A percentile compares a stretch with the other conserved stretches of the same genome.
phyloP scores from a whole-genome alignment of 2,888 invertebrate species.

The Diachrysia chrysitis region DNA sequence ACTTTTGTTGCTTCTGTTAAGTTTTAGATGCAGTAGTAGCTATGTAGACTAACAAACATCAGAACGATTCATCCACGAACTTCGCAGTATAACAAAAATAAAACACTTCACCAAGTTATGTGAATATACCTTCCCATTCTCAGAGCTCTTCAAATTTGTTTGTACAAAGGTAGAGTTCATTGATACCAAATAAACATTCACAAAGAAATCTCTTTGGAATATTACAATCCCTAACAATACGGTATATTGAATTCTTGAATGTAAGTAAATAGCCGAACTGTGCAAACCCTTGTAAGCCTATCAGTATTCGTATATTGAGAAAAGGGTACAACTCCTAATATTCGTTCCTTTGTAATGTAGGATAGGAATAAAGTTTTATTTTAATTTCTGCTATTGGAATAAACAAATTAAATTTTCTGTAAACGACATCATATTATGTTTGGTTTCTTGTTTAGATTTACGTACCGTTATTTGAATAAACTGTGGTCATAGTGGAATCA shows the following conservation, averaged over 20 bases:
- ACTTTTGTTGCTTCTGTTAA: no score
- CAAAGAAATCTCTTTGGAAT: conserved; percentile 30
- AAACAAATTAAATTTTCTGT: conserved; percentile 24
- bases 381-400: conserved; percentile 31
- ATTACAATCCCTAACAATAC: conserved; percentile 41
- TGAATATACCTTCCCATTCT: not conserved
- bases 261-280: conserved; percentile 39
- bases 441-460: conserved; percentile 16
- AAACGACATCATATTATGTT: not conserved
- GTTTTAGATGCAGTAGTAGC: no score
- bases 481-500: no score
- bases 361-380: conserved; percentile 18
- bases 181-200: conserved; percentile 37
- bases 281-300: conserved; percentile 54
- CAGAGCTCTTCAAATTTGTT: conserved; percentile 7
- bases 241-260: conserved; percentile 57
- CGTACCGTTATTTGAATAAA: not conserved
- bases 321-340: conserved; percentile 41
- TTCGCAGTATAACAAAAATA: not conserved
- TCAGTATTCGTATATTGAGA: conserved; percentile 32
- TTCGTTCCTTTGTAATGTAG: conserved; percentile 27
- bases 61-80: not conserved
- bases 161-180: conserved; percentile 16
- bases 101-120: not conserved
- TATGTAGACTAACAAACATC: not conserved